phyloP scores from a whole-genome alignment of 2,113 vertebrate genomes.

The Nycticebus coucang region DNA sequence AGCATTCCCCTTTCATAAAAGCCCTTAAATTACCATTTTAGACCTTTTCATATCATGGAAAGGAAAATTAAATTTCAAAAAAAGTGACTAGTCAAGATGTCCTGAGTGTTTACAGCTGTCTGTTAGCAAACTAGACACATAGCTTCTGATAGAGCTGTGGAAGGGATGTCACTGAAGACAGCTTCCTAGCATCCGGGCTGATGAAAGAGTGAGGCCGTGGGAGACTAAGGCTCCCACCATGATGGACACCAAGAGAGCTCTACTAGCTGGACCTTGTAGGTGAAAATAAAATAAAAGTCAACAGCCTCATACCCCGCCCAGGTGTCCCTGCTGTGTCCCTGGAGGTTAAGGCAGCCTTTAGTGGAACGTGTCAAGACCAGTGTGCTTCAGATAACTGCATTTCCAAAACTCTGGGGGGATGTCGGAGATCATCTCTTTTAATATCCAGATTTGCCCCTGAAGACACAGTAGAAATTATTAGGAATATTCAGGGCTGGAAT shows the following conservation, averaged over 20 bases:
- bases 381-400: too few species aligned
- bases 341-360: not conserved
- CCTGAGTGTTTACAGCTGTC: not conserved
- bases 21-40: not conserved
- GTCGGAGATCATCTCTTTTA: not conserved
- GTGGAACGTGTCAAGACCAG: not conserved
- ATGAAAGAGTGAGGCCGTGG: not conserved
- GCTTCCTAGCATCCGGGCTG: not conserved
- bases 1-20: not conserved
- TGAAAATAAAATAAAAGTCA: not conserved
- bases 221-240: not conserved
- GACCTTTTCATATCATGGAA: not conserved
- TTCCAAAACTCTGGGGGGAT: not conserved
- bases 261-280: not conserved
- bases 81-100: not conserved
- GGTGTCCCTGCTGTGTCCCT: not conserved
- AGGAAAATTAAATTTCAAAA: slow-evolving; percentile 37
- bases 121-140: not conserved
- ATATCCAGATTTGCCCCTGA: not conserved
- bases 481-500: not conserved
- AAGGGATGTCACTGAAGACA: not conserved
- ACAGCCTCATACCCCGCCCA: too few species aligned
- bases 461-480: not conserved
- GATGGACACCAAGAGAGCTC: not conserved
- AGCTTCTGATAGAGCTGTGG: not conserved